A percentile compares a stretch with the other conserved stretches of the same genome.
phyloP scores from a whole-genome alignment of 2,888 invertebrate species.

The Notocelia uddmanniana region DNA sequence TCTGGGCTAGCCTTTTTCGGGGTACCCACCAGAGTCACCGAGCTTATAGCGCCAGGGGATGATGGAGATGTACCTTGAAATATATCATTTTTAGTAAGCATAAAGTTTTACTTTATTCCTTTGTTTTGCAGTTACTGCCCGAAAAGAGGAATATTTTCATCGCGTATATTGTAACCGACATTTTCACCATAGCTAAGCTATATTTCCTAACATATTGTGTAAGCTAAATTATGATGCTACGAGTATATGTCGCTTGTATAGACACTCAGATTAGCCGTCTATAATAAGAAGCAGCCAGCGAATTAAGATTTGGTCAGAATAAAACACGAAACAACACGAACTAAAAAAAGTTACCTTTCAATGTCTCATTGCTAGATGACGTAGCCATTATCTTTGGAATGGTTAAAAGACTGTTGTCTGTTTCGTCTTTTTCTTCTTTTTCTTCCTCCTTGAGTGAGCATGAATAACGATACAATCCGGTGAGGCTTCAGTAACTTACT shows the following conservation, averaged over 20 bases:
- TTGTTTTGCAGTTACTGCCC: no score
- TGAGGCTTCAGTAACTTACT: neutral
- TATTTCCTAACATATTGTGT: no score
- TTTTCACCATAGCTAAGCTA: no score
- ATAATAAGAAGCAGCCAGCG: no score
- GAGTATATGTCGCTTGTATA: no score
- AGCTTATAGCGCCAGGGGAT: slow-evolving; percentile 91
- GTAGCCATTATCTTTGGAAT: slow-evolving; percentile 91
- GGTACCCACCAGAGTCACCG: slow-evolving; percentile 89
- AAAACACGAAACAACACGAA: no score
- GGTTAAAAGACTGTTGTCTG: slow-evolving; percentile 87
- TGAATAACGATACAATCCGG: slow-evolving; percentile 49
- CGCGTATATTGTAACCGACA: no score
- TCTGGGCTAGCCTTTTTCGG: slow-evolving; percentile 75
- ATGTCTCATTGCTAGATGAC: slow-evolving; percentile 91
- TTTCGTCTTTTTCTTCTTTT: slow-evolving; percentile 83
- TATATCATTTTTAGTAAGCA: neutral
- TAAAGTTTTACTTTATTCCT: neutral
- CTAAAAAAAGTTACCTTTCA: slow-evolving; percentile 88
- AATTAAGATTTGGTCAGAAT: no score
- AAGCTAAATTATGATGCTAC: no score
- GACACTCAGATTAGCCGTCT: no score
- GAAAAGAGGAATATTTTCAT: no score
- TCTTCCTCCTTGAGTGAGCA: slow-evolving; percentile 74
- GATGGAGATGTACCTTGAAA: slow-evolving; percentile 83